Evolutionary conservation across 2,888 invertebrate genomes (phyloP), one percentile per base, ranked within the genome.

Genomic region (Plemyria rubiginata): DNA sequence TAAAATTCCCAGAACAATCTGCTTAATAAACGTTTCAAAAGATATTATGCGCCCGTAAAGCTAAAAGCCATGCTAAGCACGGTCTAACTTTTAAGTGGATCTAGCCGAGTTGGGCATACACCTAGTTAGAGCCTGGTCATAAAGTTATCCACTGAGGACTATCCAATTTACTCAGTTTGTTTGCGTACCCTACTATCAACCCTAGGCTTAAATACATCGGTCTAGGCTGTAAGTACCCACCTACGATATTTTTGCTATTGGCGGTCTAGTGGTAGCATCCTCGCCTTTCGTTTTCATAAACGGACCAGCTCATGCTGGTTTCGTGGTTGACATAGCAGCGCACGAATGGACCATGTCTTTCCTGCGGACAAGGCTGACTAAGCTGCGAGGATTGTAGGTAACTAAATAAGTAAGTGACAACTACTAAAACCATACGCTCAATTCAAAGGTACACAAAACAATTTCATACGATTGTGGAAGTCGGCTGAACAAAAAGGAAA

Each of bases 41-140:
- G 41, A 52, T 61, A 62, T 52, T 52, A 52, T 29, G 38, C 52
- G 54, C 52, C 58, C 62, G 58, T 68, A 68, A 65, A 65, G 55
- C 60, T 68, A 68, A 68, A 68, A 63, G 61, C 56, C 48, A 46
- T 41, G 52, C 40, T 62, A 61, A 60, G 54, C 61, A 55, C 46
- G 46, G 60, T 15, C 53, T 61, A 70, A 70, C 66, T 70, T 70
- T 66, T 61, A 67, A 67, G 67, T 70, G 67, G 58, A 60, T 58
- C 52, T 51, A 60, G 56, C n/a, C 28, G 55, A 58, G 63, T 58
- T 49, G 54, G 53, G 45, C 16, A 45, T 45, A 43, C 15, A 45
- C 11, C 29, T 62, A 62, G 15, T 40, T 60, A 61, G 59, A 45
- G 56, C 46, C 16, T 53, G 49, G 60, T 54, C 59, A 56, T 65